A percentile compares a stretch with the other conserved stretches of the same genome.
These are phyloP conservation scores for Labrus mixtus DNA, from an alignment of 2,113 vertebrate species.

Conservation along the genomic window DNA sequence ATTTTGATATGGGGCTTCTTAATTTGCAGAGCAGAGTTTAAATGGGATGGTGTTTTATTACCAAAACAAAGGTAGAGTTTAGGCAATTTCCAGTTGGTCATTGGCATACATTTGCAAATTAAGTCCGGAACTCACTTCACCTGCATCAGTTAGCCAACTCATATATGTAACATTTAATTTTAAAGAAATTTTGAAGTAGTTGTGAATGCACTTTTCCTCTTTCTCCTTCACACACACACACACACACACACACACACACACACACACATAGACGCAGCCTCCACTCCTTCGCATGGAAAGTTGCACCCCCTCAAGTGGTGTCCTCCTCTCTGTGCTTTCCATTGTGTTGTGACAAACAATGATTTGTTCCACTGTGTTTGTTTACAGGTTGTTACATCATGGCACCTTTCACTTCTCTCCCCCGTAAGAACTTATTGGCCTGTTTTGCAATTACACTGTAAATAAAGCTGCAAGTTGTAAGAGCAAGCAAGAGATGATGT, in stretches of 20 bases:
- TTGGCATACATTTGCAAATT: neutral
- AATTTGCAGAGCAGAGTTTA: too few relatives aligned
- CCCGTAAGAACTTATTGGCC: slow-evolving; percentile 49
- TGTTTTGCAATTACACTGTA: too few relatives aligned
- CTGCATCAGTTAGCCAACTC: neutral
- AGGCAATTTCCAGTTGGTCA: neutral
- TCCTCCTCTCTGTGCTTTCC: slow-evolving; percentile 31
- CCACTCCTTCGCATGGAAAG: slow-evolving; percentile 36
- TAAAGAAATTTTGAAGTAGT: neutral
- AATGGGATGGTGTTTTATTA: too few relatives aligned
- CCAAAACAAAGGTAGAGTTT: too few relatives aligned
- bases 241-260: neutral
- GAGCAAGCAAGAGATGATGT: too few relatives aligned
- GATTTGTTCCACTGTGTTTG: slow-evolving; percentile 66
- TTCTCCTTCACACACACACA: neutral
- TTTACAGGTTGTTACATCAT: slow-evolving; percentile 70
- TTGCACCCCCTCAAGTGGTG: slow-evolving; percentile 44
- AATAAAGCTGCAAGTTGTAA: too few relatives aligned
- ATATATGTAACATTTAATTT: neutral
- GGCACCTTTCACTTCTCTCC: slow-evolving; percentile 31
- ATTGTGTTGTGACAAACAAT: slow-evolving; percentile 30
- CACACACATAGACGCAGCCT: neutral
- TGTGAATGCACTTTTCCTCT: neutral
- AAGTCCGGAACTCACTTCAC: neutral
- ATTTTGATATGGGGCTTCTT: too few relatives aligned